phyloP scores from a whole-genome alignment of 2,888 invertebrate genomes.

The Ptychoptera contaminata region DNA sequence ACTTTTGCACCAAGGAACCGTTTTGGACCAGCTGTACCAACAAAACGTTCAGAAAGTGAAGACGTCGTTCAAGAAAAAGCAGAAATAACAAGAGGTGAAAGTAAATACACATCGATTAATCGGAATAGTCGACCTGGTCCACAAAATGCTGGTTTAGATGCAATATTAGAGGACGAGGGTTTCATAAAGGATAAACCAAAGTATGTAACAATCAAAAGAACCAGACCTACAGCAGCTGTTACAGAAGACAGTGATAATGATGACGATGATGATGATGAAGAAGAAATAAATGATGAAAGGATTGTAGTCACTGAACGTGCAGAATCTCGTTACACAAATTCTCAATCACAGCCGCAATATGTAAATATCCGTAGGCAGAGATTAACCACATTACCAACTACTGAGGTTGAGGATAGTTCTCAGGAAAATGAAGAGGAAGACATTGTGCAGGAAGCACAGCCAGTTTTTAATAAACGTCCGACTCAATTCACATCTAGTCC shows the following conservation, averaged over 20 bases:
- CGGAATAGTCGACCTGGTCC: slow-evolving; percentile 44
- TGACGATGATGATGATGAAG: slow-evolving; percentile 15
- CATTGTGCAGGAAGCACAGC: background rate
- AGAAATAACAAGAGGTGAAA: slow-evolving; percentile 5
- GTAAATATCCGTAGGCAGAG: slow-evolving; percentile 53
- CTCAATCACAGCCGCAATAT: slow-evolving; percentile 40
- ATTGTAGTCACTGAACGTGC: slow-evolving; percentile 23
- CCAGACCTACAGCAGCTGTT: slow-evolving; percentile 32
- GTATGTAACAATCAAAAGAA: slow-evolving; percentile 51
- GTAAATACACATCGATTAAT: slow-evolving; percentile 41
- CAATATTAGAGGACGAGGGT: slow-evolving; percentile 26
- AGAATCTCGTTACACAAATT: slow-evolving; percentile 8
- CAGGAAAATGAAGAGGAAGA: slow-evolving; percentile 10
- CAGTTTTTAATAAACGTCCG: slow-evolving; percentile 1
- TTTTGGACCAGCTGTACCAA: slow-evolving; percentile 12
- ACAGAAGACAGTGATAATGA: slow-evolving; percentile 23
- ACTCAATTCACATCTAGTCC: slow-evolving; percentile 1
- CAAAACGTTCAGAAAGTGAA: slow-evolving; percentile 6
- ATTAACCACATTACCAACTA: slow-evolving; percentile 28
- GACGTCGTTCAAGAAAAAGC: slow-evolving; percentile 9
- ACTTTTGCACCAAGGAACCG: slow-evolving; percentile 15
- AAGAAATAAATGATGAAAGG: slow-evolving; percentile 14
- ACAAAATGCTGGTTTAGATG: slow-evolving; percentile 37
- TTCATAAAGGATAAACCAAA: slow-evolving; percentile 37
- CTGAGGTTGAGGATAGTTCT: slow-evolving; percentile 6